Percentiles rank a stretch among this genome's conserved stretches.
These are phyloP conservation scores for Equus przewalskii DNA, from an alignment of 2,113 vertebrate genomes.

Conservation along the genomic window DNA sequence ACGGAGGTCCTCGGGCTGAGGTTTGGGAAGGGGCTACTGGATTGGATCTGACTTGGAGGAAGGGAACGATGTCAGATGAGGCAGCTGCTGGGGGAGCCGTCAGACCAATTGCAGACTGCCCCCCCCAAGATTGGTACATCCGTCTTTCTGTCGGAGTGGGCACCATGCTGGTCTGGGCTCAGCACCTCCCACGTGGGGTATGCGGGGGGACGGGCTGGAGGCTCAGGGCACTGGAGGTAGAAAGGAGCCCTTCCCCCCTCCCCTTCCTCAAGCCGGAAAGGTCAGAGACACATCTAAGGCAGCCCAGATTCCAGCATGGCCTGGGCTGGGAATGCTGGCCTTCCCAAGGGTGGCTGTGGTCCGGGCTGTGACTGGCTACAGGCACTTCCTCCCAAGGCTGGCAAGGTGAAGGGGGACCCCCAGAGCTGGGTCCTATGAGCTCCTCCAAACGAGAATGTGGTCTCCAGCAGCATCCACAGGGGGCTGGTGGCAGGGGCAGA, in stretches of 20 bases:
- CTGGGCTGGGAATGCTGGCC: neutral
- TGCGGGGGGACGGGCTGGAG: neutral
- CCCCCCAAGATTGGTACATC: neutral
- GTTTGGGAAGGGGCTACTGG: neutral
- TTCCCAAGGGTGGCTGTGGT: neutral
- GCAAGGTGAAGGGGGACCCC: neutral
- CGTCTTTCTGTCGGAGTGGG: neutral
- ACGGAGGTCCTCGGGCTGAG: neutral
- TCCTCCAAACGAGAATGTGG: slow-evolving; percentile 49
- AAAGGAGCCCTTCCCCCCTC: slow-evolving; percentile 53
- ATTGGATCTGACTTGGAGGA: neutral
- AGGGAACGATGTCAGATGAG: neutral
- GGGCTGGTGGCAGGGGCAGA: neutral
- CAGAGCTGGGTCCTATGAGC: neutral
- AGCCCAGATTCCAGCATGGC: slow-evolving; percentile 36
- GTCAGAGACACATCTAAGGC: slow-evolving; percentile 57
- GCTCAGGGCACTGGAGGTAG: slow-evolving; percentile 74
- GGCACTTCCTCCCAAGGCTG: slow-evolving; percentile 64
- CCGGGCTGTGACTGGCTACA: neutral
- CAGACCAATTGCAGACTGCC: neutral
- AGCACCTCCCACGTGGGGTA: slow-evolving; percentile 30
- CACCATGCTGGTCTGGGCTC: neutral
- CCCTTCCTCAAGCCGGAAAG: slow-evolving; percentile 24
- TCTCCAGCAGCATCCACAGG: slow-evolving; percentile 29
- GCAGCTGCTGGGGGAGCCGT: neutral